Evolutionary conservation across 2,113 vertebrate genomes (phyloP), one percentile per base, ranked within the genome.

Genomic region (Halichoeres trimaculatus): DNA sequence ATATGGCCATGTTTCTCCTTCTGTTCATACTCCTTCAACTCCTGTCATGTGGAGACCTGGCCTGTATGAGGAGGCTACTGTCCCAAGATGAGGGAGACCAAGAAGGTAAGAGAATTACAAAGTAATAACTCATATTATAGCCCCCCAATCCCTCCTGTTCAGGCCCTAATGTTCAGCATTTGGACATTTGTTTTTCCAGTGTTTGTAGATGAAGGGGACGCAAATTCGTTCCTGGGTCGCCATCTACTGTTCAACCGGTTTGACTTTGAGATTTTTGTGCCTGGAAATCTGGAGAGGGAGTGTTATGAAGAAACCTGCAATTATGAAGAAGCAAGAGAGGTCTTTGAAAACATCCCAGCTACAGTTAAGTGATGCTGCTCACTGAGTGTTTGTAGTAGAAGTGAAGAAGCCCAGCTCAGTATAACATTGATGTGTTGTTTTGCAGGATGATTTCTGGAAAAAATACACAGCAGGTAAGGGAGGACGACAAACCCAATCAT

Each of bases 291-390:
- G 79, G 97, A 99, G 69, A 94, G 98, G 71, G 98, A 99, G 75
- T 99, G 98, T 81, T 17, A n/a, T 1, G 98, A 99, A 88, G 98
- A 99, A 62, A 26, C 94, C 5, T 99, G 98, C 81, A 97, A 88
- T 85, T 98, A 96, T 13, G 97, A 99, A 81, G 98, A 99, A 88
- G 97, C 97, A 0, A 95, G 96, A 79, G 98, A 99, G 88, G 30
- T 97, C 72, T 97, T 98, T 89, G 95, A 96, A 88, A 96, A 97
- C 88, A 73, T 93, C 41, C 88, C 92, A 14, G 78, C 84, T 55
- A 97, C 95, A 94, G 98, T 98, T 94, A 80, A 93, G 93, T 93
- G 69, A 60, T 53, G 19, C 17, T 40, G 8, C 41, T 13, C 30
- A 35, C 9, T 36, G 17, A 11, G 24, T 9, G 10, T 26, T 0